A percentile compares a stretch with the other conserved stretches of the same genome.
Conservation (phyloP, 2,113 vertebrate species). For the Dryoscopus gambensis region DNA sequence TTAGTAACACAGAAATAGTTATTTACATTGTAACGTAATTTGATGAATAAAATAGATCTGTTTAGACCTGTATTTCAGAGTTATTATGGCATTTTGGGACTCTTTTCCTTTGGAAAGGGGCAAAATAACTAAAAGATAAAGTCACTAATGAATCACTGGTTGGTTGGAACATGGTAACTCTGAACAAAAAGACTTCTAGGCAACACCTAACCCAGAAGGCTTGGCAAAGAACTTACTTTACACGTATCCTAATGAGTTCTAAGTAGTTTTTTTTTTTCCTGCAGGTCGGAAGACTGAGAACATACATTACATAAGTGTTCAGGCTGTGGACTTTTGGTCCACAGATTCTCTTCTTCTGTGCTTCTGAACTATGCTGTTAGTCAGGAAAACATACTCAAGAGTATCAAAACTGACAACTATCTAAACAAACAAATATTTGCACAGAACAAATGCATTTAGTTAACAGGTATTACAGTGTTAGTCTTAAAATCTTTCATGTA, state of each 20-base stretch:
- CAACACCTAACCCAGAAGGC: slow-evolving; percentile 10
- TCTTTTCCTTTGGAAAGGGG: background rate
- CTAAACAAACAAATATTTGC: background rate
- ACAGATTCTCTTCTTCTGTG: background rate
- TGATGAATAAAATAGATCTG: background rate
- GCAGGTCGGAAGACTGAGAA: background rate
- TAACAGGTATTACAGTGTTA: background rate
- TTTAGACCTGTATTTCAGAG: background rate
- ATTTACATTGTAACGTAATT: background rate
- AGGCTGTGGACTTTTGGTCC: background rate
- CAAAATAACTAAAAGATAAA: slow-evolving; percentile 7
- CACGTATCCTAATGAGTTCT: background rate
- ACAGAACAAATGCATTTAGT: background rate
- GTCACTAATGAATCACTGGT: background rate
- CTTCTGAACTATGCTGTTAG: background rate
- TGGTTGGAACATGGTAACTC: background rate
- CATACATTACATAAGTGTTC: background rate
- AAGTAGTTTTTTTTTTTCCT: background rate
- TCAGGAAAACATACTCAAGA: background rate
- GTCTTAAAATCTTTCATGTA: background rate
- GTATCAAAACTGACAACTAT: background rate
- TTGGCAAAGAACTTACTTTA: slow-evolving; percentile 8
- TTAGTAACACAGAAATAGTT: background rate
- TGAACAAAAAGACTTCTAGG: background rate
- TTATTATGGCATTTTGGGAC: background rate